Conservation (phyloP, 1,140 invertebrate species). For the Lanistes nyassanus region DNA sequence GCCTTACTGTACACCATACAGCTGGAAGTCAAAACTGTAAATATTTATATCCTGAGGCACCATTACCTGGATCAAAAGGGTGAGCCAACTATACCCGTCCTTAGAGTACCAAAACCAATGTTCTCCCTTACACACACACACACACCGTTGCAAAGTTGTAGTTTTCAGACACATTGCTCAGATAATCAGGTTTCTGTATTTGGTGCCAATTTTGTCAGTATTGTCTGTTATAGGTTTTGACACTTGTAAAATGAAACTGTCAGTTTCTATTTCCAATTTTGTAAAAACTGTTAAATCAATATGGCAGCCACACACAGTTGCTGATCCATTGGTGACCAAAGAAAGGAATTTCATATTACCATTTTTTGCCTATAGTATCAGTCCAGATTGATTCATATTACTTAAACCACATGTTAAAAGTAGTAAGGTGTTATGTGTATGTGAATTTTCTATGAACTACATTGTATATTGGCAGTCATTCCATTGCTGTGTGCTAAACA, state of each 20-base stretch:
- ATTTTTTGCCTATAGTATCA: background rate
- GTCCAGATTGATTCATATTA: background rate
- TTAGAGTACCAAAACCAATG: too few relatives aligned
- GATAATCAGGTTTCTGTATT: background rate
- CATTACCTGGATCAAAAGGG: too few relatives aligned
- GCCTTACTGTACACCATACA: too few relatives aligned
- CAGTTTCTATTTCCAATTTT: too few relatives aligned
- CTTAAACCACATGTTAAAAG: background rate
- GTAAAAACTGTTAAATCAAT: too few relatives aligned
- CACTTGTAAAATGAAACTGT: background rate
- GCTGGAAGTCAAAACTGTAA: too few relatives aligned
- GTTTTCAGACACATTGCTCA: background rate
- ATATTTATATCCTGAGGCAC: too few relatives aligned
- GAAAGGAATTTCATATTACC: background rate
- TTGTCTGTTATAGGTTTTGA: background rate
- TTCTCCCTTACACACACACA: background rate
- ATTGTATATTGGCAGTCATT: background rate
- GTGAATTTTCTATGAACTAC: conserved; percentile 2
- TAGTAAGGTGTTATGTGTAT: background rate
- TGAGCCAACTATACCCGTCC: too few relatives aligned
- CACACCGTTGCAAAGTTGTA: background rate
- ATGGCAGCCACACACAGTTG: background rate
- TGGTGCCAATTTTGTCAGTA: too few relatives aligned
- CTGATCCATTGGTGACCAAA: background rate
- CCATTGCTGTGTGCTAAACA: background rate